A percentile compares a stretch with the other conserved stretches of the same genome.
phyloP scores from a whole-genome alignment of 1,140 invertebrate genomes.

The Pogonognathellus flavescens region DNA sequence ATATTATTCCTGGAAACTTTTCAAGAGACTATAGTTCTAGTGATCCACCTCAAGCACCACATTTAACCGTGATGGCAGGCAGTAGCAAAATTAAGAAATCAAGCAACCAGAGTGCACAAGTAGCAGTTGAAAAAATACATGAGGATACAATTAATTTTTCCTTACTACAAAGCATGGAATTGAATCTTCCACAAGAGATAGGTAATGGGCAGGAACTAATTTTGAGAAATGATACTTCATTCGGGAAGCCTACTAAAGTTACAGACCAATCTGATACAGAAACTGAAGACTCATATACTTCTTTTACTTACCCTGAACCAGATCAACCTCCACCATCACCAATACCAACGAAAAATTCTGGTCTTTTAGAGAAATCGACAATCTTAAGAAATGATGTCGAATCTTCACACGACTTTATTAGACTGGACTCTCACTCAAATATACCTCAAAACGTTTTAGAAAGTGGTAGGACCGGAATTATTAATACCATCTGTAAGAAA shows the following conservation, averaged over 20 bases:
- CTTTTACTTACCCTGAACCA: neutral
- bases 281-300: neutral
- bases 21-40: neutral
- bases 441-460: neutral
- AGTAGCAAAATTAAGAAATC: constrained; percentile 2
- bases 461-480: too few species aligned
- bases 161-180: neutral
- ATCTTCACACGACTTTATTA: neutral
- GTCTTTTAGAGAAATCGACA: neutral
- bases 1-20: neutral
- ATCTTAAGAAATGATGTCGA: neutral
- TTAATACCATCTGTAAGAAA: neutral
- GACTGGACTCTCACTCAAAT: neutral
- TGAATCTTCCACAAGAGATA: neutral
- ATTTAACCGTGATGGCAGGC: neutral
- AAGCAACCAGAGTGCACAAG: neutral
- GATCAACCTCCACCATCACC: neutral
- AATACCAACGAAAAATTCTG: neutral
- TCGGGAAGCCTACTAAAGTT: neutral
- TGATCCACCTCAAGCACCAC: neutral
- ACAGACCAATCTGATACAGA: neutral
- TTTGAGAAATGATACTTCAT: neutral
- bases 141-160: neutral
- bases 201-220: neutral
- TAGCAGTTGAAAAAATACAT: neutral